Base-by-base conservation (phyloP, 23 tunicate genomes). In the Trididemnum nubilum region DNA sequence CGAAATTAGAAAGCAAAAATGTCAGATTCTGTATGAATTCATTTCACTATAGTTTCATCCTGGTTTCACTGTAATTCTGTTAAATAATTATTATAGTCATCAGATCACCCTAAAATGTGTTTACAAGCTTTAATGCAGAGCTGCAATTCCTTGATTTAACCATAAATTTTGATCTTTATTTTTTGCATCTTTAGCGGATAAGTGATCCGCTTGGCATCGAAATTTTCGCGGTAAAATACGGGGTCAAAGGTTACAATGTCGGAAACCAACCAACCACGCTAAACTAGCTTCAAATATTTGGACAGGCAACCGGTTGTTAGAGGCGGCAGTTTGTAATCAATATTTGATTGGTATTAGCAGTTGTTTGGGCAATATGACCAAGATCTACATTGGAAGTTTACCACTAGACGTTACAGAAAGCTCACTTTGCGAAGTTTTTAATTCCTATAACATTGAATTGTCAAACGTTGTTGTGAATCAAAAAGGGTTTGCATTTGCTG, bases 401-500 rank as follows among this genome's bases (percentile, higher is more conserved):
- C 87, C 87, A 49, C 83, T 60, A 72, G 96, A 90, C 79, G 81
- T 90, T 35, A 75, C 85, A 30, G 73, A 63, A 71, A 79, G 39
- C 31, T 33, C 81, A 33, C 85, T 90, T 24, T 66, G 81, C 51
- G 83, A 90, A 51, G 85, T 77, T 26, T 85, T 90, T 65, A 84
- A 70, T 35, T 36, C 69, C 50, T 25, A 76, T 33, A 80, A 79
- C 76, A 72, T 90, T 33, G 96, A 90, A 52, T 50, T 84, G 34
- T 31, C 86, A 33, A 83, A 88, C 81, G 81, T 92, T 40, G 92
- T 87, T 44, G 86, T 92, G 22, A 92, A 92, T 64, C 84, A 85
- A 59, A 87, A 87, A 66, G 97, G 97, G 5, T 92, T 87, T 78
- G 97, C 92, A 2, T 92, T 92, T 63, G 91, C 91, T 51, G 97